Evolutionary conservation across 2,797 vertebrate genomes (phyloP).

Genomic region (Mastacembelus armatus): DNA sequence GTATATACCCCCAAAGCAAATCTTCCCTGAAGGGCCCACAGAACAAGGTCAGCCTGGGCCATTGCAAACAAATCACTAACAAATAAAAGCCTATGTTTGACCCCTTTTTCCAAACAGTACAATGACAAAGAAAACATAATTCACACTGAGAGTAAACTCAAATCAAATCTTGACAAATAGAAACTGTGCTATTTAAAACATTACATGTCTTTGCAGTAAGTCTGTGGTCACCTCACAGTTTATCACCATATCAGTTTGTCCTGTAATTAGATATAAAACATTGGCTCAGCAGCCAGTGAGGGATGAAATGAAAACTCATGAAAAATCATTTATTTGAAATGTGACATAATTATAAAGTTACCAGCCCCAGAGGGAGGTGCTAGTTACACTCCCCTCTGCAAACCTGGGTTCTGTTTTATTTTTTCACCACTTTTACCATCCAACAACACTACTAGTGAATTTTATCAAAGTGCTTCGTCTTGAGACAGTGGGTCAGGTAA

Average conservation of each 20-base stretch:
- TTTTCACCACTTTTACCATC: neutral
- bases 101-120: no score
- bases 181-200: no score
- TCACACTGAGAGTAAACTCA: neutral
- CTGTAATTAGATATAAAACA: neutral
- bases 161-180: neutral
- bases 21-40: no score
- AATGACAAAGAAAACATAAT: no score
- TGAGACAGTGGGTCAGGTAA: neutral
- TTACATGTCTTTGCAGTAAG: neutral
- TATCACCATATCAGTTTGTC: neutral
- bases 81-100: neutral
- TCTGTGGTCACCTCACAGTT: neutral
- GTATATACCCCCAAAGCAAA: no score
- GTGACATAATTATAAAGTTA: neutral
- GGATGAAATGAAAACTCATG: neutral
- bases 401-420: no score
- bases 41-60: neutral
- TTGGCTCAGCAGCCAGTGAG: neutral
- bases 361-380: neutral
- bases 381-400: neutral
- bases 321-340: neutral
- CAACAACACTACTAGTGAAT: neutral
- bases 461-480: neutral
- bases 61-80: conserved; percentile 3